These are phyloP conservation scores for Panonychus citri DNA, from an alignment of 1,140 invertebrate genomes.

Conservation along the genomic window DNA sequence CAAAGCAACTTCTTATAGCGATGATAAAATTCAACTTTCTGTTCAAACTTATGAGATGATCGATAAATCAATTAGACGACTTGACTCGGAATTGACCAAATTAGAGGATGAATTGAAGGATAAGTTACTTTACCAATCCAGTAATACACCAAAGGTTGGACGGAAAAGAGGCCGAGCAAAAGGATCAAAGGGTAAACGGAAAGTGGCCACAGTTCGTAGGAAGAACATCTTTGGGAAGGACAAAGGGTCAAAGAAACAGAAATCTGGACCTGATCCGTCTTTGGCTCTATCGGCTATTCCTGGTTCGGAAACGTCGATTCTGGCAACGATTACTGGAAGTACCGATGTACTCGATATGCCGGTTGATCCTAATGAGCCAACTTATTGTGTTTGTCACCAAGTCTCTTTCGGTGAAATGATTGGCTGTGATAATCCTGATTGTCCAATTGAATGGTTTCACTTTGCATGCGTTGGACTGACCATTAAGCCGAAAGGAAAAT, in stretches of 20 bases:
- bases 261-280: background rate
- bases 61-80: conserved; percentile 84
- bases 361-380: conserved; percentile 96
- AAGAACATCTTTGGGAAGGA: background rate
- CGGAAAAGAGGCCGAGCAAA: conserved; percentile 20
- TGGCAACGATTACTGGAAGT: conserved; percentile 5
- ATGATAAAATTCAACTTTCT: conserved; percentile 88
- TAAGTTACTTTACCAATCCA: conserved; percentile 37
- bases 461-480: conserved; percentile 87
- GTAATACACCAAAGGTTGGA: conserved; percentile 31
- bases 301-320: too few species aligned
- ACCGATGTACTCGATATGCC: conserved; percentile 78
- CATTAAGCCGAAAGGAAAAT: conserved; percentile 92
- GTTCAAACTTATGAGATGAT: conserved; percentile 96
- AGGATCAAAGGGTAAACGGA: background rate
- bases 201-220: background rate
- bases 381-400: conserved; percentile 93
- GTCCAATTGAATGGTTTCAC: conserved; percentile 51
- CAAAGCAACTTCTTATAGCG: conserved; percentile 75
- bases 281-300: background rate
- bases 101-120: conserved; percentile 94
- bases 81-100: conserved; percentile 81
- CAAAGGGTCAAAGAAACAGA: background rate
- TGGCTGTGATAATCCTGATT: conserved; percentile 62
- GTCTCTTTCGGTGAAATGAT: conserved; percentile 99